Evolutionary conservation across 1,140 invertebrate genomes (phyloP).

Genomic region (Drosophila persimilis): DNA sequence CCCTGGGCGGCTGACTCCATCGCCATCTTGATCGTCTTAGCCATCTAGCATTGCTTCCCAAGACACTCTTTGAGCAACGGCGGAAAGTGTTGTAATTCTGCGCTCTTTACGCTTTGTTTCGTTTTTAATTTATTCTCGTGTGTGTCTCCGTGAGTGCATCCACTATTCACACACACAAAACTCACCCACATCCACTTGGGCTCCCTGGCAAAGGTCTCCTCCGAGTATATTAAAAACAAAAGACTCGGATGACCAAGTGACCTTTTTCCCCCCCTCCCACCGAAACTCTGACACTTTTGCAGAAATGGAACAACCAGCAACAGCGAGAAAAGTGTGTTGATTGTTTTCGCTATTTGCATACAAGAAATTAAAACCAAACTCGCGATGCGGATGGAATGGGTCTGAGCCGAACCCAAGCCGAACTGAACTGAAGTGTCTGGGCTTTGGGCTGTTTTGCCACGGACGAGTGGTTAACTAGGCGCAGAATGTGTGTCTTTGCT

Average conservation of each 20-base stretch:
- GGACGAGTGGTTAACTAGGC: conserved; percentile 52
- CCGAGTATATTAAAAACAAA: conserved; percentile 62
- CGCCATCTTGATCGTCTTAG: conserved; percentile 25
- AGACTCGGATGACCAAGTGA: conserved; percentile 72
- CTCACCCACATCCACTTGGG: conserved; percentile 24
- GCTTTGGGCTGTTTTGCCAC: conserved; percentile 35
- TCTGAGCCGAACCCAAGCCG: conserved; percentile 7
- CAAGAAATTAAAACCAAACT: conserved; percentile 53
- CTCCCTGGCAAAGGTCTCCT: conserved; percentile 61
- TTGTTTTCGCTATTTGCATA: conserved; percentile 57
- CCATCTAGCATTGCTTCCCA: conserved; percentile 39
- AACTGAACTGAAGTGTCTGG: neutral
- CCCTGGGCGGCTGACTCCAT: neutral
- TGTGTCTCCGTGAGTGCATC: conserved; percentile 65
- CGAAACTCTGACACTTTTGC: conserved; percentile 67
- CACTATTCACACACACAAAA: conserved; percentile 58
- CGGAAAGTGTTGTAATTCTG: conserved; percentile 78
- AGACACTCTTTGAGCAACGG: conserved; percentile 71
- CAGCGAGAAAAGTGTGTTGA: conserved; percentile 29
- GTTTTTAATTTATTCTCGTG: conserved; percentile 78
- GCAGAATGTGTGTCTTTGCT: conserved; percentile 51
- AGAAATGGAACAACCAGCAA: conserved; percentile 56
- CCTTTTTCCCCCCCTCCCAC: conserved; percentile 48
- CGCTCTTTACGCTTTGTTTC: conserved; percentile 81
- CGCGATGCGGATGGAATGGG: conserved; percentile 29